These are phyloP conservation scores for Tenodera sinensis DNA, from an alignment of 2,888 invertebrate genomes.

Conservation along the genomic window DNA sequence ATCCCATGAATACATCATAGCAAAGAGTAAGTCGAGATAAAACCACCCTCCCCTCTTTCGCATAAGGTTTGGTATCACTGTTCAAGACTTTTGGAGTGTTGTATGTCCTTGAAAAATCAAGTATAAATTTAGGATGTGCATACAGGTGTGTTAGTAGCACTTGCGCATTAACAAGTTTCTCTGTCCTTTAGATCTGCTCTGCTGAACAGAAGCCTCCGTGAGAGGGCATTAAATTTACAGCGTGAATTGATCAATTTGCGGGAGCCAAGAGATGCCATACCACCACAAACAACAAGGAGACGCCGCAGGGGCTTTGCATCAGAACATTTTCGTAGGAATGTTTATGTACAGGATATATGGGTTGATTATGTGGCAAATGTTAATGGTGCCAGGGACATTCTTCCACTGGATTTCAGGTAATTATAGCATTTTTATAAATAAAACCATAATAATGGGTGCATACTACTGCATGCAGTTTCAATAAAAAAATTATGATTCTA, in stretches of 20 bases:
- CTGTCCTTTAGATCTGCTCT: neutral
- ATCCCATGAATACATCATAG: too few species aligned
- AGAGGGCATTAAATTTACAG: neutral
- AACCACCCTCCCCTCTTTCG: too few species aligned
- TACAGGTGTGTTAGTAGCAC: neutral
- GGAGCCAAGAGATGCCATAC: constrained; percentile 12
- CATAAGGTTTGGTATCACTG: too few species aligned
- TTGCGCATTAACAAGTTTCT: neutral
- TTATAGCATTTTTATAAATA: neutral
- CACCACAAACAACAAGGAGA: constrained; percentile 34
- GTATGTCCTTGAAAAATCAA: too few species aligned
- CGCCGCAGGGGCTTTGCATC: constrained; percentile 34
- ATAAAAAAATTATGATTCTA: too few species aligned
- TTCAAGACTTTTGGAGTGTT: too few species aligned
- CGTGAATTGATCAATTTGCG: neutral
- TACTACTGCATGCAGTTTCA: neutral
- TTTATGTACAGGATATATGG: constrained; percentile 76
- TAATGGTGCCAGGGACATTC: constrained; percentile 67
- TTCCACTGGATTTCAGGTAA: constrained; percentile 72
- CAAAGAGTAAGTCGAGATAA: too few species aligned
- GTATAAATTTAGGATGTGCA: too few species aligned
- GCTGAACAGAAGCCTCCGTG: neutral
- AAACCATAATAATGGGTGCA: neutral
- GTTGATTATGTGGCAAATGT: constrained; percentile 66
- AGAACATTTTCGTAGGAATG: constrained; percentile 56